Base-by-base conservation (phyloP, 2,113 vertebrate genomes). In the Rana temporaria region DNA sequence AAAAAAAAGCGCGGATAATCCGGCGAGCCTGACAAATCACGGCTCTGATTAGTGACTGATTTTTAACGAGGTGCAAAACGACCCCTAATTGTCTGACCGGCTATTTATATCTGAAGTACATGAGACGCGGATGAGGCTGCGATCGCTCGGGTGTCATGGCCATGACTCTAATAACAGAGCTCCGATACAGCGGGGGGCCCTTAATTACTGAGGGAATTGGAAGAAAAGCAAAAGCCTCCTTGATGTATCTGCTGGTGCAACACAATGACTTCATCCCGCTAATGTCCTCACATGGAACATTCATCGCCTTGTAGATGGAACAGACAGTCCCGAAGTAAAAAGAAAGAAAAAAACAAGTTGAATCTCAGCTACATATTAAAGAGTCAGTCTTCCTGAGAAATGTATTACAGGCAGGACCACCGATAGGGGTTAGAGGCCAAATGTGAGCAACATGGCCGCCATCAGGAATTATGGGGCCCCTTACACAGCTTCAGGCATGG, bases 21-120 rank as follows among this genome's bases (percentile, higher is more conserved):
- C 57, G 22, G 14, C 7, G 73, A 76, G 59, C n/a, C 22, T 15
- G 73, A 42, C 26, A 69, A 70, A 68, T 71, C 55, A 52, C 72
- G 8, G 18, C 60, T 64, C 38, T 19, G 59, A 32, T 81, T 73
- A 34, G 34, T 72, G 59, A 48, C 68, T 60, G 48, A 55, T 71
- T 72, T 73, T 64, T 73, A 81, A 78, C 62, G 52, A 78, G 75
- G 60, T 52, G 60, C 75, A 78, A 64, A 77, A 65, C 63, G 60
- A 42, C 62, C 52, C 42, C 30, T 66, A 78, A 78, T 81, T 81
- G 38, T 81, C 34, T 71, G 18, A 4, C 26, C 26, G 24, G 4
- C 70, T 72, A 81, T 81, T 73, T 64, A 30, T 32, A 70, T 64
- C 59, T 73, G 16, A 64, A 64, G 59, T 64, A 20, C 59, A 63